A percentile compares a stretch with the other conserved stretches of the same genome.
These are phyloP conservation scores for Seriola quinqueradiata DNA, from an alignment of 2,113 vertebrate species.

Conservation along the genomic window DNA sequence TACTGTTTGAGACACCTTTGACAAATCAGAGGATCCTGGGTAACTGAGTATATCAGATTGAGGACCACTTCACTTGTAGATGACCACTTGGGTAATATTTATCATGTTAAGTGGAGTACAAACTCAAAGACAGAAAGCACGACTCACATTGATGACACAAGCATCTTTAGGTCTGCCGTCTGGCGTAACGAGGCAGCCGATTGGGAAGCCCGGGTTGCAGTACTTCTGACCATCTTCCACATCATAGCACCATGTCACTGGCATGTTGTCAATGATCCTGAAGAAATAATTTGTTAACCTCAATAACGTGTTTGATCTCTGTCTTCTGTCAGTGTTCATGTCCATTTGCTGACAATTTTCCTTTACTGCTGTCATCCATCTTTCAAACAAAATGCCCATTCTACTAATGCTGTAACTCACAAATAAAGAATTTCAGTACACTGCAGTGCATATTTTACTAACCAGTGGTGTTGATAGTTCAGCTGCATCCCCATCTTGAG, in stretches of 20 bases:
- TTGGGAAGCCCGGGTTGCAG: conserved; percentile 98
- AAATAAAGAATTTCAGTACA: background rate
- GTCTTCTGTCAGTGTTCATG: background rate
- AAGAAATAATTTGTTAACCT: conserved; percentile 6
- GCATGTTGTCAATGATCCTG: conserved; percentile 99
- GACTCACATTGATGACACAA: conserved; percentile 95
- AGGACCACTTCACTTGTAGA: background rate
- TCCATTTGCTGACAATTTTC: background rate
- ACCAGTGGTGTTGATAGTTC: conserved; percentile 89
- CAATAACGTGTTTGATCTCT: background rate
- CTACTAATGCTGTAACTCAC: background rate
- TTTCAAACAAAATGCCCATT: background rate
- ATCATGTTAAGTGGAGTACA: background rate
- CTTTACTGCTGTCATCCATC: background rate
- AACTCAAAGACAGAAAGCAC: background rate
- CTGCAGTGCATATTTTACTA: conserved; percentile 3
- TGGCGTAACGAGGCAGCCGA: conserved; percentile 93
- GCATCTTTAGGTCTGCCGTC: conserved; percentile 94
- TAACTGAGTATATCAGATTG: background rate
- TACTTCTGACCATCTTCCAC: conserved; percentile 94
- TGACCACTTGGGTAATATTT: background rate
- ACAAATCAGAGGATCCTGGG: background rate
- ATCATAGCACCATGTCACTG: conserved; percentile 98
- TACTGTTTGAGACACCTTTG: background rate
- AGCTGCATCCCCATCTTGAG: conserved; percentile 87